These are phyloP conservation scores for Orthosia cruda DNA, from an alignment of 2,888 invertebrate species.

Conservation along the genomic window DNA sequence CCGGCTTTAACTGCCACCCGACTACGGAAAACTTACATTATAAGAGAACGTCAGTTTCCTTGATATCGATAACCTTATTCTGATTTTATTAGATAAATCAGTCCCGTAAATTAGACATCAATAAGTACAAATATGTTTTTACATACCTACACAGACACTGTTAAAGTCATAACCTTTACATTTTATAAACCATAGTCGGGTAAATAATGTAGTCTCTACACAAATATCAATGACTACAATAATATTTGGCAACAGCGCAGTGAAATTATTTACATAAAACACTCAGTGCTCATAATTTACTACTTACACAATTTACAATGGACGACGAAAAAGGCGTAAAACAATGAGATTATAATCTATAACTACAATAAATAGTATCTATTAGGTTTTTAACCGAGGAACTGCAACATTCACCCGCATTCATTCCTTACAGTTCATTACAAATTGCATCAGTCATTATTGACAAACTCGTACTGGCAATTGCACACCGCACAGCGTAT, in stretches of 20 bases:
- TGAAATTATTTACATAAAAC: slow-evolving; percentile 67
- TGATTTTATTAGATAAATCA: slow-evolving; percentile 16
- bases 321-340: slow-evolving; percentile 68
- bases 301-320: slow-evolving; percentile 66
- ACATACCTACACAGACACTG: no score
- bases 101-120: slow-evolving; percentile 18
- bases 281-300: slow-evolving; percentile 64
- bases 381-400: slow-evolving; percentile 71
- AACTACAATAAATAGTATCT: slow-evolving; percentile 69
- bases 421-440: slow-evolving; percentile 64
- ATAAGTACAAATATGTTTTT: slow-evolving; percentile 20
- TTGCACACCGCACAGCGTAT: slow-evolving; percentile 55
- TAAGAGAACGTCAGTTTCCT: background rate
- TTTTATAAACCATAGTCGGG: no score
- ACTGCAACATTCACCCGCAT: slow-evolving; percentile 69
- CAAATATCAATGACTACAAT: no score
- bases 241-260: slow-evolving; percentile 68
- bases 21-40: slow-evolving; percentile 26
- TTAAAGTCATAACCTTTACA: slow-evolving; percentile 20
- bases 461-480: slow-evolving; percentile 58
- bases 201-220: no score
- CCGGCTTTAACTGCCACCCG: slow-evolving; percentile 37
- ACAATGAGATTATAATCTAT: slow-evolving; percentile 66
- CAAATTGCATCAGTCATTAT: slow-evolving; percentile 64
- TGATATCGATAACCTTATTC: background rate